phyloP scores from a whole-genome alignment of 2,797 vertebrate species.

The Tarsius wallacei region DNA sequence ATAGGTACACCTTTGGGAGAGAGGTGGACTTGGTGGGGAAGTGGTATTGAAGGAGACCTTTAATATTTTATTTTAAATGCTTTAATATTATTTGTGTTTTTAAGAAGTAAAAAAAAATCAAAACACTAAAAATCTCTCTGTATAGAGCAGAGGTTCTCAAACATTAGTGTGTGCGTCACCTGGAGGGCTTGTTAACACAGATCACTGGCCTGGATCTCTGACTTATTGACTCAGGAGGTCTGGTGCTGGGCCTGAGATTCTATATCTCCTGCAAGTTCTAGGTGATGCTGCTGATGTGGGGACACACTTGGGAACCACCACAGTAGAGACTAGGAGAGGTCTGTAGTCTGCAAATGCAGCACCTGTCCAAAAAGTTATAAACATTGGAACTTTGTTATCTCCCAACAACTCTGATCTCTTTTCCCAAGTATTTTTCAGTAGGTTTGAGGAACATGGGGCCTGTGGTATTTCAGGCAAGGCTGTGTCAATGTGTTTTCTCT shows the following conservation, averaged over 20 bases:
- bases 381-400: neutral
- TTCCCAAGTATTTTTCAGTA: too few relatives aligned
- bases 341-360: neutral
- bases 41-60: neutral
- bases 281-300: neutral
- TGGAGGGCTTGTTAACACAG: neutral
- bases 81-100: neutral
- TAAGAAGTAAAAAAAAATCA: neutral
- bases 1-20: neutral
- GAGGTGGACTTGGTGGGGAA: neutral
- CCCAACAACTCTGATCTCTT: neutral
- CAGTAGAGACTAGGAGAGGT: neutral
- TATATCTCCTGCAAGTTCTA: neutral
- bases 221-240: neutral
- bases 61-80: neutral
- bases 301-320: rapidly evolving
- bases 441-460: too few relatives aligned
- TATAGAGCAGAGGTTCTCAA: neutral
- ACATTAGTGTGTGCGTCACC: neutral
- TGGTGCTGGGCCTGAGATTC: neutral
- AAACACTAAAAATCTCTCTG: neutral
- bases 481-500: slow-evolving; percentile 66
- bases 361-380: too few relatives aligned
- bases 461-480: neutral
- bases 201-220: neutral